Evolutionary conservation across 2,797 vertebrate species (phyloP), one percentile per base, ranked within the genome.

Genomic region (Catharus ustulatus): DNA sequence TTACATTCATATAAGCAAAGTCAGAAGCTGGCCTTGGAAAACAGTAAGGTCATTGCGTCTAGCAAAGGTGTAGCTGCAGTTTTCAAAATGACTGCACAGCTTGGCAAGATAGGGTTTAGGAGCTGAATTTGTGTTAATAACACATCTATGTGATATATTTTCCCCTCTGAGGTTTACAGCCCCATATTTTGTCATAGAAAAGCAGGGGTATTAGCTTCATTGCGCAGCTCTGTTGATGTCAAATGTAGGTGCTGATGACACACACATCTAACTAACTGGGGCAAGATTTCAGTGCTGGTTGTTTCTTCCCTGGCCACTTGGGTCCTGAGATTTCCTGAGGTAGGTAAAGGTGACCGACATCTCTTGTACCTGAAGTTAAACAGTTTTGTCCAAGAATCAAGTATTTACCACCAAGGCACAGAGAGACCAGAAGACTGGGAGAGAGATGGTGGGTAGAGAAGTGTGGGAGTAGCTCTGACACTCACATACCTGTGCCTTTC

Each of bases 1-100:
- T 95, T 94, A 80, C 45, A 63, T 91, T 88, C 74, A 54, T 68
- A 63, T 72, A 73, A 63, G 89, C 74, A 86, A 94, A 94, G 91
- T 57, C 79, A 90, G 77, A 90, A 91, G n/a, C 22, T 67, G 54
- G 83, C 83, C 85, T 76, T 95, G 87, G 80, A 73, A 96, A 77
- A 73, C 2, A 7, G 54, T 79, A 87, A 94, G 89, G 94, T 96
- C 91, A 38, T 51, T 73, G 76, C 83, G 76, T 71, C 77, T 54
- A 63, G 91, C 3, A 19, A 32, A 91, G 74, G 49, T 74, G 48
- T 84, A 84, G 61, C 66, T 95, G 89, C 63, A 48, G 87, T 71
- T 93, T 80, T 94, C 77, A 71, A 67, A 93, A 94, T 93, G 71
- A 95, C 55, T 74, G 52, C 74, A 58, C 1, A 1, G 34, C 49